Evolutionary conservation across 2,113 vertebrate species (phyloP).

Genomic region (Oncorhynchus mykiss): DNA sequence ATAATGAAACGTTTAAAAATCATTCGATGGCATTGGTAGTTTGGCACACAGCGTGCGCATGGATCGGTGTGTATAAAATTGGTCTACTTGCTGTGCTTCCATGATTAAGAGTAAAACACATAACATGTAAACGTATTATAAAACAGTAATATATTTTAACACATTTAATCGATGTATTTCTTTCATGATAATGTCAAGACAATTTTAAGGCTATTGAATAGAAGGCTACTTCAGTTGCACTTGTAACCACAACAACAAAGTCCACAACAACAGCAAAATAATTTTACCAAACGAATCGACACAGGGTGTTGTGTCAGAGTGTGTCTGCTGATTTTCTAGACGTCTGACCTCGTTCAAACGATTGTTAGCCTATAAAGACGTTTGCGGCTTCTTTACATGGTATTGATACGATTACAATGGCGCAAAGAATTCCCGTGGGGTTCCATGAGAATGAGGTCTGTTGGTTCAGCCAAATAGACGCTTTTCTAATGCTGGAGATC

Average conservation of each 20-base stretch:
- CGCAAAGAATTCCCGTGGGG: conserved; percentile 16
- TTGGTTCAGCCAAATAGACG: conserved; percentile 20
- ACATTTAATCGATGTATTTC: neutral
- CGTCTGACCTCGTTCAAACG: conserved; percentile 16
- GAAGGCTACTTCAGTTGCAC: no score
- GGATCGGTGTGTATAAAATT: neutral
- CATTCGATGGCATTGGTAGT: no score
- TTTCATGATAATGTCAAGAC: neutral
- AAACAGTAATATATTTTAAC: neutral
- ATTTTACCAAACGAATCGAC: neutral
- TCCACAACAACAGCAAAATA: no score
- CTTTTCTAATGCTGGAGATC: conserved; percentile 17
- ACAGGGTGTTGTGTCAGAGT: conserved; percentile 15
- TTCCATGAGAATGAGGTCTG: conserved; percentile 25
- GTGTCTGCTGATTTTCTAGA: conserved; percentile 8
- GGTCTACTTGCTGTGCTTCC: neutral
- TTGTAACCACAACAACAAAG: no score
- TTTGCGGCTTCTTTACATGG: conserved; percentile 3
- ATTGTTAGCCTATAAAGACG: conserved; percentile 11
- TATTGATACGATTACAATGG: conserved; percentile 25
- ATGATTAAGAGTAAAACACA: neutral
- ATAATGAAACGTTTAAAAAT: no score
- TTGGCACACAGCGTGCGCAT: no score
- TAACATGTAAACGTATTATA: neutral
- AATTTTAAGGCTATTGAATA: neutral